Base-by-base conservation (phyloP, 2,888 invertebrate species). In the Diadegma fenestrale region DNA sequence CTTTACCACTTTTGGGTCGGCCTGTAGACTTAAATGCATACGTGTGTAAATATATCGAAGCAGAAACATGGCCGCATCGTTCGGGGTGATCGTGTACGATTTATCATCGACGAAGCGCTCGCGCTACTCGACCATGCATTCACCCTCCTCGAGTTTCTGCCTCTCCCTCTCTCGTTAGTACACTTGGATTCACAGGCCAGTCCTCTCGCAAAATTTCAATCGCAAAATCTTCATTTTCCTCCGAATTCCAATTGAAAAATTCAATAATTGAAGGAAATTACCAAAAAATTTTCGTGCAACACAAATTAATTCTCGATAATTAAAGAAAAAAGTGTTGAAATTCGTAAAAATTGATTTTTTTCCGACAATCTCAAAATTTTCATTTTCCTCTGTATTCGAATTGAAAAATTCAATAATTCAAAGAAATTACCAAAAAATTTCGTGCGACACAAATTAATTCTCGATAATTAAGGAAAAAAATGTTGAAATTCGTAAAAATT, bases 81-180 rank as follows among this genome's bases (percentile, higher is more conserved):
- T 83, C 73, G 61, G 73, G 41, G 75, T 58, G 83, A 83, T 80
- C 83, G 83, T 83, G 80, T 58, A 37, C 79, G 83, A 83, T 83
- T 83, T 83, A 83, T 83, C 83, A 83, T 83, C 83, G 79, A 75
- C 73, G 83, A 75, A 75, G 83, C 79, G 73, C 82, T 79, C 78
- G 73, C 73, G 82, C 78, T 73, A 68, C 66, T 79, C 79, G 75
- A 75, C 43, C 82, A 41, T 64, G 37, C 48, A 6, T 45, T 54
- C 58, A 6, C 58, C 66, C 58, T 22, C 26, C 63, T 19, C 63
- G 22, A 69, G 0, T 7, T 37, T 37, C 37, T 37, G 2, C 30
- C 37, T 37, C 66, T 71, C 83, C 73, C 75, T 73, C 79, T 73
- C 48, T 75, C 75, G 43, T 43, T 75, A 4, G 68, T 58, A 58